These are phyloP conservation scores for Phalloptychus januarius DNA, from an alignment of 2,797 vertebrate species.

Conservation along the genomic window DNA sequence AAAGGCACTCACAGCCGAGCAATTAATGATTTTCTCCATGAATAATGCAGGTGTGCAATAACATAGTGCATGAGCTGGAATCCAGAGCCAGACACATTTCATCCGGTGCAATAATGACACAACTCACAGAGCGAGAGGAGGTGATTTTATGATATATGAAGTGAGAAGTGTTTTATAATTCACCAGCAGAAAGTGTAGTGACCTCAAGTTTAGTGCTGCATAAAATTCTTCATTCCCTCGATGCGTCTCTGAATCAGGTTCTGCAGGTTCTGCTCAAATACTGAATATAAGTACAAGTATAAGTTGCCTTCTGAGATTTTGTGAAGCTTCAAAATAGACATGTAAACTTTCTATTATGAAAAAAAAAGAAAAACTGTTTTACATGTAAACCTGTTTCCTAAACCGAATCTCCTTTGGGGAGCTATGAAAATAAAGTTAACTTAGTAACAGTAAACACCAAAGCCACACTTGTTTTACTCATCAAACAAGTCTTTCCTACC, in stretches of 20 bases:
- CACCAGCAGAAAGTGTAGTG: slow-evolving; percentile 14
- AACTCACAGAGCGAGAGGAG: slow-evolving; percentile 26
- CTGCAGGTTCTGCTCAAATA: not conserved
- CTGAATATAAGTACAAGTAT: not conserved
- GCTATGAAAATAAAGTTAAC: not conserved
- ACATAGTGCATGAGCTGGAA: slow-evolving; percentile 4
- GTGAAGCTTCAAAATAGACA: not conserved
- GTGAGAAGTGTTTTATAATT: slow-evolving; percentile 49
- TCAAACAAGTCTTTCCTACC: not conserved
- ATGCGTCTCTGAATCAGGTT: slow-evolving; percentile 25
- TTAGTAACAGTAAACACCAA: not conserved
- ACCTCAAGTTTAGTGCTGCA: slow-evolving; percentile 34
- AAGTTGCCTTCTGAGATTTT: not conserved
- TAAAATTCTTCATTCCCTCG: slow-evolving; percentile 46
- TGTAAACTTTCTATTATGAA: not conserved
- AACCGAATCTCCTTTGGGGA: not conserved
- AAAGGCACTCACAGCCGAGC: not conserved
- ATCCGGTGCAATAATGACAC: slow-evolving; percentile 22
- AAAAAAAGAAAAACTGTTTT: not conserved
- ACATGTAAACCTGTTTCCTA: too few species aligned
- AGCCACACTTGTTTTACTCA: not conserved
- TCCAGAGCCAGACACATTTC: slow-evolving; percentile 17
- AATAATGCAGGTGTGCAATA: slow-evolving; percentile 9
- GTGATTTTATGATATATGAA: slow-evolving; percentile 43
- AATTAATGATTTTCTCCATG: slow-evolving; percentile 13